Base-by-base conservation (phyloP, 2,888 invertebrate genomes). In the Zaprionus lineosus region DNA sequence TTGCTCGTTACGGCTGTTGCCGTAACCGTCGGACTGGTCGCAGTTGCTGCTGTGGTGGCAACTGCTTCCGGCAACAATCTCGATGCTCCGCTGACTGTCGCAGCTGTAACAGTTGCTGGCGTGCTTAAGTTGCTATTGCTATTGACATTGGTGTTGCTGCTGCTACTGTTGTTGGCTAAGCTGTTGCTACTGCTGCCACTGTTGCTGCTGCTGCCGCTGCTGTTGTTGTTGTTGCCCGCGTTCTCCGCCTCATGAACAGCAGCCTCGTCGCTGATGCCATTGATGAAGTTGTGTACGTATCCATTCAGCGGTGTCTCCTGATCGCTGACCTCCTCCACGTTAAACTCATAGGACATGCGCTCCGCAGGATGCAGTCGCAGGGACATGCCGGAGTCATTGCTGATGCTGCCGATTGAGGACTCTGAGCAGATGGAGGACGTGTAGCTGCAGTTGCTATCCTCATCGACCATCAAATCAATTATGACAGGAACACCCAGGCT, bases 261-360 rank as follows among this genome's bases (percentile, higher is more conserved):
- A 11, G 60, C 65, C 37, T 90, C 90, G 9, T 90, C 89, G 37
- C 72, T 81, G 24, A 89, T 88, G 18, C 90, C 90, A 50, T 90
- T 90, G 19, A 89, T 90, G 26, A 90, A 90, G 36, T 88, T 89
- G 50, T 87, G 84, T 16, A 90, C 89, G 47, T 88, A 88, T 0
- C 90, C 90, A 63, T 90, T 90, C 7, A 89, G 84, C 1, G 88
- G 85, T 21, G 83, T 85, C 41, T 89, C 90, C 59, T 81, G 82
- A 5, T 88, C 87, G 44, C 67, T 39, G 28, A 74, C 28, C 40
- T 89, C 88, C 56, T 89, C 89, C 36, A 90, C 89, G 44, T 81
- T 87, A 36, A 89, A 90, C 50, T 89, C 90, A 46, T 89, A 89
- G 24, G 79, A 86, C 2, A 86, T 72, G 5, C 83, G 78, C 29